Percentiles rank a stretch among this genome's conserved stretches.
phyloP scores from a whole-genome alignment of 2,113 vertebrate species.

The rabbit (Oryctolagus cuniculus) region DNA sequence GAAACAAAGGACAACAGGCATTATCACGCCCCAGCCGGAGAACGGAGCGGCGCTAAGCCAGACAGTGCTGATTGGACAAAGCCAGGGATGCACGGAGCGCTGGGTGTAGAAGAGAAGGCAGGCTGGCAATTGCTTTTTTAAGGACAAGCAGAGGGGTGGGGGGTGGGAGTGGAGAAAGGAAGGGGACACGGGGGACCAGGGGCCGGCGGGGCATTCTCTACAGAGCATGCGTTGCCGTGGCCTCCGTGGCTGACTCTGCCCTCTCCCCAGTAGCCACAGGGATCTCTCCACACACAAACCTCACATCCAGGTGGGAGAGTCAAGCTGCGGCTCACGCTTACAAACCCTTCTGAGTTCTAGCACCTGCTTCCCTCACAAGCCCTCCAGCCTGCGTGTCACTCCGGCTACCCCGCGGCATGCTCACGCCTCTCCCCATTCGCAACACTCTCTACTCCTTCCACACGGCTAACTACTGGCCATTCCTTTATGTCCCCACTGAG shows the following conservation, averaged over 20 bases:
- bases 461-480: neutral
- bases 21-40: slow-evolving; percentile 74
- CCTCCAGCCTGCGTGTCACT: neutral
- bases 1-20: slow-evolving; percentile 79
- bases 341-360: neutral
- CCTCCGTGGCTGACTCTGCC: neutral
- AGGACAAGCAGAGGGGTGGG: slow-evolving; percentile 15
- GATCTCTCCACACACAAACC: neutral
- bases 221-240: neutral
- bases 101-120: neutral
- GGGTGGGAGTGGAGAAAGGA: no score
- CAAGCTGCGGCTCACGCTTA: neutral
- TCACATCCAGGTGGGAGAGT: neutral
- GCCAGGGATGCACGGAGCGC: neutral
- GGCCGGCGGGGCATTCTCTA: neutral
- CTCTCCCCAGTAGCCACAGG: no score
- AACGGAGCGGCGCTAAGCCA: slow-evolving; percentile 68
- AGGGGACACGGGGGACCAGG: rapidly evolving
- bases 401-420: rapidly evolving
- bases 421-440: neutral
- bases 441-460: neutral
- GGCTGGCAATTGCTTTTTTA: neutral
- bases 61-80: slow-evolving; percentile 74
- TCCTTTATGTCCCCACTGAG: neutral
- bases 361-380: neutral